Conservation (phyloP, 2,888 invertebrate species). For the Acanthosepion esculentum region DNA sequence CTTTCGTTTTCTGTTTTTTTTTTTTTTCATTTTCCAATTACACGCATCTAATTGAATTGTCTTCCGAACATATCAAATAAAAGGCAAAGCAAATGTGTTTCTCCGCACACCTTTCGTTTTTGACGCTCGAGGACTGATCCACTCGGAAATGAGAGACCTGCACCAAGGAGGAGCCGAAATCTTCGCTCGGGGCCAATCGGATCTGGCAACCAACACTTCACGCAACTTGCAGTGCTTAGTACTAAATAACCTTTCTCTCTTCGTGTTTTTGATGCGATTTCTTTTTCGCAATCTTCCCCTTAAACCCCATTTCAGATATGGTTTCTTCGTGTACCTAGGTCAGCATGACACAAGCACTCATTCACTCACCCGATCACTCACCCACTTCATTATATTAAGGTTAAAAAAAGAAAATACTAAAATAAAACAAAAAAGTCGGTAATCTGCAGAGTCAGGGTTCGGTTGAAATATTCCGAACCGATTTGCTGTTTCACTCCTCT, state of each 20-base stretch:
- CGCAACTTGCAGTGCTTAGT: neutral
- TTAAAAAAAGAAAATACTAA: too few relatives aligned
- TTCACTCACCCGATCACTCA: neutral
- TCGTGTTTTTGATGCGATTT: neutral
- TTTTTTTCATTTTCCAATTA: neutral
- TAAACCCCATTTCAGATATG: neutral
- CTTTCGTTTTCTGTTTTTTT: neutral
- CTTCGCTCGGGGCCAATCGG: neutral
- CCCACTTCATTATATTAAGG: too few relatives aligned
- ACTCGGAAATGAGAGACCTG: neutral
- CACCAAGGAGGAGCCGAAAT: neutral
- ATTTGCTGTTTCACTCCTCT: too few relatives aligned
- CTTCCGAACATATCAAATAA: neutral
- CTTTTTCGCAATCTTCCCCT: neutral
- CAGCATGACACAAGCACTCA: neutral
- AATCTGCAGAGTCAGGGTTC: too few relatives aligned
- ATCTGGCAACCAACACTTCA: neutral
- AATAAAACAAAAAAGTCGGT: too few relatives aligned
- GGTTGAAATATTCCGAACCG: too few relatives aligned
- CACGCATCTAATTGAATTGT: constrained; percentile 3
- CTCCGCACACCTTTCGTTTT: neutral
- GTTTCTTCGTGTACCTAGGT: neutral
- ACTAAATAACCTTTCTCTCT: neutral
- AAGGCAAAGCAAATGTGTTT: neutral
- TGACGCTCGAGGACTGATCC: neutral